Percentiles rank a stretch among this genome's conserved stretches.
Evolutionary conservation across 2,888 invertebrate genomes (phyloP).

Genomic region (Therioaphis trifolii): DNA sequence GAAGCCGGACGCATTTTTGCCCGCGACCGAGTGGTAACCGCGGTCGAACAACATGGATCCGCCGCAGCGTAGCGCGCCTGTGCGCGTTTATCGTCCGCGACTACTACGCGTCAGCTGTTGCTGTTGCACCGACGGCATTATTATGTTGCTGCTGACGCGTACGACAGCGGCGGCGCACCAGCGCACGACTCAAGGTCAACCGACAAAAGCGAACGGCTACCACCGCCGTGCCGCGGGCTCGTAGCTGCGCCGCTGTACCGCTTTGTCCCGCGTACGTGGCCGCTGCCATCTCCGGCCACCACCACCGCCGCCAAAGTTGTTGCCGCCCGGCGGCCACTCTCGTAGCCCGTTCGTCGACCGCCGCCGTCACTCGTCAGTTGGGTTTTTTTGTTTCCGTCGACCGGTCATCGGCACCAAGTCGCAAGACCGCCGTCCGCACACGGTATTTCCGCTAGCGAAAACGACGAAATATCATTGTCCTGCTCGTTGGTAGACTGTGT

Average conservation of each 20-base stretch:
- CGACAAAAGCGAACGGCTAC: conserved; percentile 17
- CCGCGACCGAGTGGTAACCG: conserved; percentile 13
- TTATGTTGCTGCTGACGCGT: background rate
- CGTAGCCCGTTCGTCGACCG: background rate
- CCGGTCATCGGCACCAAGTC: background rate
- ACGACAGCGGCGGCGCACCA: background rate
- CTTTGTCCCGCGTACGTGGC: background rate
- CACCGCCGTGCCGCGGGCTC: background rate
- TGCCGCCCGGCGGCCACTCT: background rate
- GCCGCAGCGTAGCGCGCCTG: background rate
- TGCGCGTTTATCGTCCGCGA: background rate
- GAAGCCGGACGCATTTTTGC: background rate
- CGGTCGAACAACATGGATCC: background rate
- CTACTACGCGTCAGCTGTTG: conserved; percentile 13
- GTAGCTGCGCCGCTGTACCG: background rate
- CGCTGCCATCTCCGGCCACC: background rate
- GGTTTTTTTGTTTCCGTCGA: conserved; percentile 17
- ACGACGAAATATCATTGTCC: background rate
- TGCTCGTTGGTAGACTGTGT: conserved; percentile 14
- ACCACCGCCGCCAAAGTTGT: background rate
- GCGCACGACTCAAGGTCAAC: conserved; percentile 41
- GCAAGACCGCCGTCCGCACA: background rate
- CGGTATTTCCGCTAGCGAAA: conserved; percentile 30
- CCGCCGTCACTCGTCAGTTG: background rate
- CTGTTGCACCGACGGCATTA: conserved; percentile 5